phyloP scores from a whole-genome alignment of 1,140 invertebrate genomes.

The Hyles vespertilio region DNA sequence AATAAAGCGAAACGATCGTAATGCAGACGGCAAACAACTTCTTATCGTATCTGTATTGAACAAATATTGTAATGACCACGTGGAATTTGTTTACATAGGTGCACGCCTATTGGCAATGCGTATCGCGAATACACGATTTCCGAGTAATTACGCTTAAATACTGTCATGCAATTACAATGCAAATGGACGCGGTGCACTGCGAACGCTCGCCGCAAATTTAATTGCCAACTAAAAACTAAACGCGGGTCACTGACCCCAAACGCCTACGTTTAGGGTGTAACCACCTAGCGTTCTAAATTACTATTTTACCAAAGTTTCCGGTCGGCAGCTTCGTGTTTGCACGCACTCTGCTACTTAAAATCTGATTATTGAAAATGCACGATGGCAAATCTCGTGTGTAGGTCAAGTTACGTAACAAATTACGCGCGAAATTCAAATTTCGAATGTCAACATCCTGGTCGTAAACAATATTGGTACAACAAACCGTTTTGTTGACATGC shows the following conservation, averaged over 20 bases:
- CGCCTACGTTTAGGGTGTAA: constrained; percentile 49
- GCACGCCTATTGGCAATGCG: constrained; percentile 15
- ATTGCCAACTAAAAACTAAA: constrained; percentile 10
- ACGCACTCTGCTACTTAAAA: constrained; percentile 23
- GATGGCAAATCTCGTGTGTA: neutral
- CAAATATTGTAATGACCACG: constrained; percentile 7
- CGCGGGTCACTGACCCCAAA: constrained; percentile 42
- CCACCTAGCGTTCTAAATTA: constrained; percentile 41
- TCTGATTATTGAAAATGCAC: neutral
- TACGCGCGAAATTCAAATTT: neutral
- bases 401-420: neutral
- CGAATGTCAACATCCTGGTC: constrained; percentile 1
- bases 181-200: constrained; percentile 17
- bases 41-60: no score
- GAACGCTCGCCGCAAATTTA: neutral
- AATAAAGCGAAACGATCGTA: no score
- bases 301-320: constrained; percentile 39
- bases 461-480: constrained; percentile 2
- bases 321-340: constrained; percentile 16
- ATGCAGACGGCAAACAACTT: no score
- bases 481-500: constrained; percentile 2
- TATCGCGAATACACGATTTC: neutral
- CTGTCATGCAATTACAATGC: constrained; percentile 8
- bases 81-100: constrained; percentile 35
- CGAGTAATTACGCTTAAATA: no score